Conservation (phyloP, 2,113 vertebrate genomes). For the Cathartes aura region DNA sequence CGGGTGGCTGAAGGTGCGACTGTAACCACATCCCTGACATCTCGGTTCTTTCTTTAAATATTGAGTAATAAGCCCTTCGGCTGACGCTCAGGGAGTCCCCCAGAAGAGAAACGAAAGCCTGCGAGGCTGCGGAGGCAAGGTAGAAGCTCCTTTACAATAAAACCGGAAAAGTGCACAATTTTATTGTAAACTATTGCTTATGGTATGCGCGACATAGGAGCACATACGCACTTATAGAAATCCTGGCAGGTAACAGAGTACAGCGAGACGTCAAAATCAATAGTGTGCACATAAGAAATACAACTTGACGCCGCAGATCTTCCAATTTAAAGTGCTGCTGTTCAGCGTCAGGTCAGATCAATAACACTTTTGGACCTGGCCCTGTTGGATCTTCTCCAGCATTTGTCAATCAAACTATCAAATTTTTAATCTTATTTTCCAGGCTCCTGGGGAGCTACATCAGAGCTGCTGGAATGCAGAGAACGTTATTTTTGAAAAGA, state of each 20-base stretch:
- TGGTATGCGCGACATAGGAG: accelerated
- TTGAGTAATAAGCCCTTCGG: neutral
- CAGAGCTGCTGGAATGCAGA: neutral
- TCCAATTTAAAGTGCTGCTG: accelerated
- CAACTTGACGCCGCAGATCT: accelerated
- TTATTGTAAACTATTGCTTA: neutral
- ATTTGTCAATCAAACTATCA: neutral
- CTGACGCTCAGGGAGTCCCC: neutral
- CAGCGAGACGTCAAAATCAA: neutral
- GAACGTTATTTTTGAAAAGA: neutral
- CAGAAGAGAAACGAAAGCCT: neutral
- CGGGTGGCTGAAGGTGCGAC: neutral
- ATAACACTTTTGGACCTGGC: neutral
- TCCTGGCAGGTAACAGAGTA: neutral
- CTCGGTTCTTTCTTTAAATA: neutral
- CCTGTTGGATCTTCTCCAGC: neutral
- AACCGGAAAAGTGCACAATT: neutral
- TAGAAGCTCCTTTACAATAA: neutral
- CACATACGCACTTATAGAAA: accelerated
- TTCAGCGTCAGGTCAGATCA: neutral
- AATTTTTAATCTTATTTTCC: neutral
- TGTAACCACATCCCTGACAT: too few species aligned
- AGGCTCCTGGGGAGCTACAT: neutral
- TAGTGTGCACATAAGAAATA: accelerated
- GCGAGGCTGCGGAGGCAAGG: neutral